Evolutionary conservation across 2,888 invertebrate genomes (phyloP).

Genomic region (Drosophila greeni): DNA sequence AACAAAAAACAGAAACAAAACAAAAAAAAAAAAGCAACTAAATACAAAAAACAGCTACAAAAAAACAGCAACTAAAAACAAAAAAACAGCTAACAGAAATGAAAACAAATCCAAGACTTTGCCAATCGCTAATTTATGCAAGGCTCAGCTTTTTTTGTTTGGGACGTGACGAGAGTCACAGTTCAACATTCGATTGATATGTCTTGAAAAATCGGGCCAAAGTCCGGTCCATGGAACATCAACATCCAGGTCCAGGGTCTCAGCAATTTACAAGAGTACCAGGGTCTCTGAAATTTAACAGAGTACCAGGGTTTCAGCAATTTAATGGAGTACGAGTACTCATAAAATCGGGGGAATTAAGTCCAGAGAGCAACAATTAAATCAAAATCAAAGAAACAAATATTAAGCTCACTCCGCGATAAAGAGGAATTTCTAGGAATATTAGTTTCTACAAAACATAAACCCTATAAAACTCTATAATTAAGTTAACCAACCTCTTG

Average conservation of each 20-base stretch:
- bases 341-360: conserved; percentile 27
- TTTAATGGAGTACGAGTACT: conserved; percentile 9
- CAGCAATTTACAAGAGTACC: conserved; percentile 4
- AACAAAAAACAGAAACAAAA: conserved; percentile 4
- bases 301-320: conserved; percentile 17
- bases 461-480: too few relatives aligned
- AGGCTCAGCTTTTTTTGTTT: conserved; percentile 14
- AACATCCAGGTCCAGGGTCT: conserved; percentile 20
- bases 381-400: conserved; percentile 16
- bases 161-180: conserved; percentile 20
- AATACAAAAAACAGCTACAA: not conserved
- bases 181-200: conserved; percentile 19
- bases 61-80: not conserved
- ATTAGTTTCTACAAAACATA: too few relatives aligned
- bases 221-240: conserved; percentile 20
- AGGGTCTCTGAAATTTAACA: conserved; percentile 16
- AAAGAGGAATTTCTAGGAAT: too few relatives aligned
- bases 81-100: conserved; percentile 5
- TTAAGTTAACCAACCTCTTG: not conserved
- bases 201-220: conserved; percentile 17
- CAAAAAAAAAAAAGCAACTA: not conserved
- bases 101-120: conserved; percentile 14
- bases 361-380: conserved; percentile 29
- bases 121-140: conserved; percentile 42
- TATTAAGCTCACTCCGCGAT: too few relatives aligned